phyloP scores from a whole-genome alignment of 2,888 invertebrate genomes.

The Cremastobaeus sp. region DNA sequence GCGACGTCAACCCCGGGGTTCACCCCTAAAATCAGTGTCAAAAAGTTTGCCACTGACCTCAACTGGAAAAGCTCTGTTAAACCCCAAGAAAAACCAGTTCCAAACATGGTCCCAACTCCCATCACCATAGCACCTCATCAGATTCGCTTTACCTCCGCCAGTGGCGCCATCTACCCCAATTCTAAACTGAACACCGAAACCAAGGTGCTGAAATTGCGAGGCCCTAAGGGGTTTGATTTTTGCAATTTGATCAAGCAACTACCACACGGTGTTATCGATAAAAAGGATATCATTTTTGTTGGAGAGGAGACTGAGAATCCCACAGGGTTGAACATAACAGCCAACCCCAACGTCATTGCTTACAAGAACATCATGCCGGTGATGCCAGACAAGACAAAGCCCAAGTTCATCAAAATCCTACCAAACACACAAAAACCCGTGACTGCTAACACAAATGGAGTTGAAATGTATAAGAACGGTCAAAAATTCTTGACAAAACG shows the following conservation, averaged over 20 bases:
- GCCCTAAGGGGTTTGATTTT: slow-evolving; percentile 64
- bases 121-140: slow-evolving; percentile 13
- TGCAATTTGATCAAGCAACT: slow-evolving; percentile 68
- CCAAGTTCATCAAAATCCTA: slow-evolving; percentile 43
- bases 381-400: slow-evolving; percentile 21
- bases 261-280: slow-evolving; percentile 64
- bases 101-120: slow-evolving; percentile 1
- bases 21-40: slow-evolving; percentile 63
- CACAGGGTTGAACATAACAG: neutral
- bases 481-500: slow-evolving; percentile 7
- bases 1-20: neutral
- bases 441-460: neutral
- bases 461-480: slow-evolving; percentile 1
- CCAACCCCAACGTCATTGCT: slow-evolving; percentile 2
- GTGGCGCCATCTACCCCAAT: slow-evolving; percentile 23
- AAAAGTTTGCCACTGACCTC: slow-evolving; percentile 63
- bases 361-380: slow-evolving; percentile 49
- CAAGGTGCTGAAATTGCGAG: slow-evolving; percentile 67
- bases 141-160: slow-evolving; percentile 19
- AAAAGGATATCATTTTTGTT: slow-evolving; percentile 68
- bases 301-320: slow-evolving; percentile 61
- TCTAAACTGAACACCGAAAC: slow-evolving; percentile 55
- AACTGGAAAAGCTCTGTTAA: too few species aligned
- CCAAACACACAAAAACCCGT: slow-evolving; percentile 7
- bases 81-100: too few species aligned